Conservation (phyloP, 1,140 invertebrate genomes). For the Augochlora pura region DNA sequence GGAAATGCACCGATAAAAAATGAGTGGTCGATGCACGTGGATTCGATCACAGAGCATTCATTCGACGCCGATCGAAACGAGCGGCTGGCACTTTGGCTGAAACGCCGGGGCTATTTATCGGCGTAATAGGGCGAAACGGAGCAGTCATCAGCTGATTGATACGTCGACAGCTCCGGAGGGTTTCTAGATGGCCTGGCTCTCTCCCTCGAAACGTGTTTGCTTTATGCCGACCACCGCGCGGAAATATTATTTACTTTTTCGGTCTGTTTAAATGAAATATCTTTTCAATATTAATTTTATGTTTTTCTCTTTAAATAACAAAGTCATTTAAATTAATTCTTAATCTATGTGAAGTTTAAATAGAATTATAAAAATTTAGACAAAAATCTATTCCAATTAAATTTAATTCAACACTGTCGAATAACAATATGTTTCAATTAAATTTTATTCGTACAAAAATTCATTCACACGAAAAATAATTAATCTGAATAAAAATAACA, state of each 20-base stretch:
- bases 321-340: too few relatives aligned
- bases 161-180: constrained; percentile 36
- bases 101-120: constrained; percentile 59
- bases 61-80: constrained; percentile 33
- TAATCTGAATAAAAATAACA: too few relatives aligned
- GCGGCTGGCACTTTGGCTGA: constrained; percentile 34
- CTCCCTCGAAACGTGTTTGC: constrained; percentile 24
- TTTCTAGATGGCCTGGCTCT: constrained; percentile 29
- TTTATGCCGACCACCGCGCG: not conserved
- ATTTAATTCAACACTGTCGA: too few relatives aligned
- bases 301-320: too few relatives aligned
- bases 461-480: too few relatives aligned
- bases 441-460: too few relatives aligned
- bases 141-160: constrained; percentile 67
- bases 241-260: constrained; percentile 24
- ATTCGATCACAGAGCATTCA: constrained; percentile 36
- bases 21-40: not conserved
- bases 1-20: too few relatives aligned
- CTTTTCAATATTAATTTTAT: too few relatives aligned
- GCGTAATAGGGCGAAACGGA: constrained; percentile 63
- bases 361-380: too few relatives aligned
- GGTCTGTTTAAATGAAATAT: not conserved
- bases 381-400: too few relatives aligned
- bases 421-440: too few relatives aligned
- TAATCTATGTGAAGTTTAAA: too few relatives aligned